Evolutionary conservation across 2,888 invertebrate genomes (phyloP).

Genomic region (Oxytorus armatus): DNA sequence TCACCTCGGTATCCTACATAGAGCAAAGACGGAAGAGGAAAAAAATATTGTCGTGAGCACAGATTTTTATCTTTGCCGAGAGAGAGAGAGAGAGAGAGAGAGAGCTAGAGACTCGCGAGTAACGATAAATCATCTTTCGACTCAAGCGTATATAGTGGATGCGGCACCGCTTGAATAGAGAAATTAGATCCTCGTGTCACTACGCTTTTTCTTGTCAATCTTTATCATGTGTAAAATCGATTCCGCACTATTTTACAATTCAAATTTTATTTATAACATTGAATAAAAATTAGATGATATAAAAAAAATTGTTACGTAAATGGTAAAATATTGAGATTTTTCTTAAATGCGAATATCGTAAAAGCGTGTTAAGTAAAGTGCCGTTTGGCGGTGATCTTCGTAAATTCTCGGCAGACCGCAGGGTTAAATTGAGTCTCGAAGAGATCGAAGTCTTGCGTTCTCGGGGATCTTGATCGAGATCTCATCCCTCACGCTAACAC

Average conservation of each 20-base stretch:
- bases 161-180: conserved; percentile 23
- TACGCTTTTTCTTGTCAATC: background rate
- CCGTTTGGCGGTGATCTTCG: too few relatives aligned
- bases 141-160: conserved; percentile 14
- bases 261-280: background rate
- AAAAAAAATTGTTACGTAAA: too few relatives aligned
- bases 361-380: too few relatives aligned
- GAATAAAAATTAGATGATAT: too few relatives aligned
- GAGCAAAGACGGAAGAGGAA: conserved; percentile 56
- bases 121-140: conserved; percentile 61
- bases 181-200: conserved; percentile 10
- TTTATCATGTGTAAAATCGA: background rate
- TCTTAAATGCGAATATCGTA: too few relatives aligned
- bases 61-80: conserved; percentile 60
- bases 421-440: conserved; percentile 1
- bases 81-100: conserved; percentile 5
- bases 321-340: too few relatives aligned
- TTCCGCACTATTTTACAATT: background rate
- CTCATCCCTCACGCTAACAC: conserved; percentile 33
- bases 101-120: background rate
- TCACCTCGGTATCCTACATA: conserved; percentile 64
- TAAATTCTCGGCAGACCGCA: conserved; percentile 3
- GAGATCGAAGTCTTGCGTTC: background rate
- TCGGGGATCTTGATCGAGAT: conserved; percentile 45
- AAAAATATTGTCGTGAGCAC: conserved; percentile 62